Conservation (phyloP, 2,113 vertebrate genomes). For the Brachypodius melanocephalos region DNA sequence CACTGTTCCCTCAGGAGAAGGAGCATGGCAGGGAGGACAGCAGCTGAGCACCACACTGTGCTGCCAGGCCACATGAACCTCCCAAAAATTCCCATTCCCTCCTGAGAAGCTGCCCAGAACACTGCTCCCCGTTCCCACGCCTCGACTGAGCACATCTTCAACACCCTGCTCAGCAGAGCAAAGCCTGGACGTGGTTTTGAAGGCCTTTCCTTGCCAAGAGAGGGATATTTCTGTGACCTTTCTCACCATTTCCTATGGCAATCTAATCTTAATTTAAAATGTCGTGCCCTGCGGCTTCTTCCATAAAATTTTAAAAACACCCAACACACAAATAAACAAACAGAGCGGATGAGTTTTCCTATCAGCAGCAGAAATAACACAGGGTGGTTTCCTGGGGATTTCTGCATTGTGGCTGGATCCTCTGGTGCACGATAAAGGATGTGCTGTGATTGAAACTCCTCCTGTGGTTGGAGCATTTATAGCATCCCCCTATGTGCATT, state of each 20-base stretch:
- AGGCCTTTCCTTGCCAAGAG: not conserved
- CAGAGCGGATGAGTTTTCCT: conserved; percentile 11
- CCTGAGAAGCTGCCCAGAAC: not conserved
- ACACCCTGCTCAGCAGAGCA: not conserved
- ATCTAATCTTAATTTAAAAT: conserved; percentile 16
- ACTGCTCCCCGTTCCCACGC: not conserved
- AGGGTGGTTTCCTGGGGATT: conserved; percentile 59
- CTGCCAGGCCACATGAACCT: not conserved
- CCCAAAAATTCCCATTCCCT: not conserved
- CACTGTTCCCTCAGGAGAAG: not conserved
- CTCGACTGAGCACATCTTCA: not conserved
- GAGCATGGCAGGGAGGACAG: not conserved
- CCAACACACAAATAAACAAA: conserved; percentile 39
- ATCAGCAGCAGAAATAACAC: conserved; percentile 37
- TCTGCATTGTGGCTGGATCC: conserved; percentile 52
- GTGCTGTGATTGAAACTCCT: conserved; percentile 14
- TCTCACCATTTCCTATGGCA: conserved; percentile 57
- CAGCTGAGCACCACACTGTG: rapidly evolving
- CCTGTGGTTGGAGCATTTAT: not conserved
- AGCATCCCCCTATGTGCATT: not conserved
- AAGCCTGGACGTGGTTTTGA: not conserved
- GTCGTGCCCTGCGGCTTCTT: conserved; percentile 1
- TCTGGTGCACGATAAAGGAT: conserved; percentile 36
- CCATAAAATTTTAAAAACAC: not conserved
- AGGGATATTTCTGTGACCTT: conserved; percentile 39